Conservation (phyloP, 2,888 invertebrate genomes). For the Scaptomyza caliginosa region DNA sequence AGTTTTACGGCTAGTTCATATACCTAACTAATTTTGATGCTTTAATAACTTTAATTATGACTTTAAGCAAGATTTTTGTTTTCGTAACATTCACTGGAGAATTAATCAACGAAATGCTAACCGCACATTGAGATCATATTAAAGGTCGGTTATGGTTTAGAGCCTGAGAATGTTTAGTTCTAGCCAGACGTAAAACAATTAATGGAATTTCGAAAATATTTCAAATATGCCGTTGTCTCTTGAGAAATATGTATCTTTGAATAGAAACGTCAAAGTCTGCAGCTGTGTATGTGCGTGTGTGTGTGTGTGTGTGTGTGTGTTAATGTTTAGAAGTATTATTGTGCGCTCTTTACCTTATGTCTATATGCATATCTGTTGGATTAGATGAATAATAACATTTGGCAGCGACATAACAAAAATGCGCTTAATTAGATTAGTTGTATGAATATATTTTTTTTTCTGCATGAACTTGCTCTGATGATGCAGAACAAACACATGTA, state of each 20-base stretch:
- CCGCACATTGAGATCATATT: neutral
- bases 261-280: conserved; percentile 37
- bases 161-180: conserved; percentile 5
- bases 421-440: conserved; percentile 75
- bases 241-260: conserved; percentile 36
- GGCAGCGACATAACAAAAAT: conserved; percentile 70
- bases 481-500: conserved; percentile 39
- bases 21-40: too few species aligned
- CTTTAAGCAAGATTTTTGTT: too few species aligned
- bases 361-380: conserved; percentile 40
- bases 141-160: neutral
- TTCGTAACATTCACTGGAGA: neutral
- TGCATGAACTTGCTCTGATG: conserved; percentile 58
- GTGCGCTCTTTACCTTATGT: conserved; percentile 17
- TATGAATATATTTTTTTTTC: conserved; percentile 59
- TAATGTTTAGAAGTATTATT: conserved; percentile 18
- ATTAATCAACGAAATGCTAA: neutral
- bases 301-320: conserved; percentile 6
- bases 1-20: too few species aligned
- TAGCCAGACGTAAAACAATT: conserved; percentile 43
- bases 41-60: too few species aligned
- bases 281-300: conserved; percentile 20
- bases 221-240: conserved; percentile 25
- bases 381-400: conserved; percentile 64
- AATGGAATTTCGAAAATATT: conserved; percentile 59